Conservation (phyloP, 2,113 vertebrate species). For the Corynorhinus townsendii region DNA sequence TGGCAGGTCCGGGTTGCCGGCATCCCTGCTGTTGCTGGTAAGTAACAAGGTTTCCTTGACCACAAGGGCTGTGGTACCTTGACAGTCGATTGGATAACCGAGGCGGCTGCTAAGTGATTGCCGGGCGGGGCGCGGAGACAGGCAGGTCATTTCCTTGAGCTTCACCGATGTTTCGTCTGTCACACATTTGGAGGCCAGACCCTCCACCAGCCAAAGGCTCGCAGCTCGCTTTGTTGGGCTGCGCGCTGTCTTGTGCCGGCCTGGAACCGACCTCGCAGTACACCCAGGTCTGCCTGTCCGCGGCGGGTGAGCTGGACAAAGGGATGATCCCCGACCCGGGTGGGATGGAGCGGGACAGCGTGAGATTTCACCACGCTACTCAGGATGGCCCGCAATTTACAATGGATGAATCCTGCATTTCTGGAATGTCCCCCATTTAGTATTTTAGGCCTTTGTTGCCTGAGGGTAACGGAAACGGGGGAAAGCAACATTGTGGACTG, state of each 20-base stretch:
- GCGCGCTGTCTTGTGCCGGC: neutral
- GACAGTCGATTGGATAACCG: no score
- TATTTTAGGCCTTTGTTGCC: neutral
- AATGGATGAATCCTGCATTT: neutral
- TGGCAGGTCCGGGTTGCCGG: accelerated
- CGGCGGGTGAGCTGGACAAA: neutral
- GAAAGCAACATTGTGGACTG: neutral
- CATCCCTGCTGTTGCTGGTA: neutral
- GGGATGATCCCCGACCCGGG: neutral
- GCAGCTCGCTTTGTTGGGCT: neutral
- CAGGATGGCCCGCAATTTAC: neutral
- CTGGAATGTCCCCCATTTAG: neutral
- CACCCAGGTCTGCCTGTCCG: neutral
- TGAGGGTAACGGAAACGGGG: no score
- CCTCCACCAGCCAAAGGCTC: neutral
- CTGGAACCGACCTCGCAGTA: accelerated
- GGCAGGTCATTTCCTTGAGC: no score
- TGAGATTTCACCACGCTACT: neutral
- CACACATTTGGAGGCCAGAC: neutral
- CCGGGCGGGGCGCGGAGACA: neutral
- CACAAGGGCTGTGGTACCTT: neutral
- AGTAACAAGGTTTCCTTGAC: neutral
- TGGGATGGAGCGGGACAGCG: neutral
- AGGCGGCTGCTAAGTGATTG: neutral
- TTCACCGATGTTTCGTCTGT: neutral